Evolutionary conservation across 2,797 vertebrate species (phyloP), one percentile per base, ranked within the genome.

Genomic region (Aphelocoma californica): DNA sequence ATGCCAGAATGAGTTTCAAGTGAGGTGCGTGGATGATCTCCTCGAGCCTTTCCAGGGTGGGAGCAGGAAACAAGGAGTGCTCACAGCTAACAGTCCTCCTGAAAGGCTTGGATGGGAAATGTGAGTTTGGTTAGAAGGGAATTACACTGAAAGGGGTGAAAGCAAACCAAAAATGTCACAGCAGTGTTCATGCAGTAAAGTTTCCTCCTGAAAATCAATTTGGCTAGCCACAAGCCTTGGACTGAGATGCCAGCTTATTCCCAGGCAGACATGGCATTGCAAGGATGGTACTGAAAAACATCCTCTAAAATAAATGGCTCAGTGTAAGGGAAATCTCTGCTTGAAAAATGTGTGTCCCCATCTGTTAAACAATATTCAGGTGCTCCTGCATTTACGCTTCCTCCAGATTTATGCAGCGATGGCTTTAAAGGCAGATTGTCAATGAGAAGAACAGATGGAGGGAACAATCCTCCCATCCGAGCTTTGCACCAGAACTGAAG

Each of bases 401-500:
- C 81, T 93, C 95, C 79, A 95, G 94, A 97, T 96, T 96, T 95
- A 96, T 95, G 92, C 88, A 88, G 91, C 12, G 1, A 86, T 93
- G 87, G 67, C 75, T 95, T 95, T 91, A 14, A 94, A 96, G 87
- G 95, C 97, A 96, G 96, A 95, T 96, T 96, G 96, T 88, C 91
- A 92, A 93, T 62, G 93, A 84, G 86, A 90, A 91, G 66, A 92
- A 88, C 94, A 97, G 95, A 97, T 95, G 94, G 92, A 92, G 51
- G 78, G n/a, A 84, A 65, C 80, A 82, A 86, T 90, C 79, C 81
- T 95, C 88, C 56, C 70, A 88, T 93, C 91, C 87, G 75, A 94
- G 90, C 56, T 91, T 90, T 90, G 82, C 91, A 81, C 73, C 82
- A 95, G 72, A 82, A 90, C 86, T 91, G 81, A 90, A 89, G 87